Base-by-base conservation (phyloP, 2,888 invertebrate genomes). In the Trachelus troglodyta region DNA sequence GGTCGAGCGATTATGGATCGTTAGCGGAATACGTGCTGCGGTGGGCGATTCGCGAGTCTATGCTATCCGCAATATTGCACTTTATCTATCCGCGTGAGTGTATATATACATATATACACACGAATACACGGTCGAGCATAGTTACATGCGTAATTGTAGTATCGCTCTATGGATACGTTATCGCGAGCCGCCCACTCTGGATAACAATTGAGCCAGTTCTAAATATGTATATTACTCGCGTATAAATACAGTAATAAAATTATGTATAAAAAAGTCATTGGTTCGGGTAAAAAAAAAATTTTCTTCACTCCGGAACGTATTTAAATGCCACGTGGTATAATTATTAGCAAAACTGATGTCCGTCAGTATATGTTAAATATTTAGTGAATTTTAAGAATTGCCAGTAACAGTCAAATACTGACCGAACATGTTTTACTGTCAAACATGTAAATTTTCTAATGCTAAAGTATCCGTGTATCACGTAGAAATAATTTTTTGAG, bases 151-250 rank as follows among this genome's bases (percentile, higher is more conserved):
- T 56, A 56, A 56, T 56, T 56, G 56, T 4, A 56, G 56, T 56
- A 56, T 56, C 56, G 56, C 56, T 23, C 15, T 56, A 56, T 56
- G 9, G 56, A 79, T 79, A 76, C 78, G 79, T 81, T 85, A 86
- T 85, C 85, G 78, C 75, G 74, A 79, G 76, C 81, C 79, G 79
- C 81, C 79, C 77, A 82, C 77, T 83, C 80, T 76, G 80, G 81
- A 85, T 83, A 86, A 84, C 81, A 75, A 80, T 74, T 68, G 80
- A 23, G 75, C 75, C 69, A 76, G 75, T 80, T 73, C 79, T 79
- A 80, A 83, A 83, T 81, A 81, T 79, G 69, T 56, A 23, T 56
- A 56, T 56, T 23, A 56, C 23, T 56, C 23, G 56, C 2, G 2
- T 56, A 56, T 9, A 56, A 23, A 56, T 56, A 23, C 56, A 56